These are phyloP conservation scores for Anguilla megastoma DNA, from an alignment of 2,797 vertebrate species.

Conservation along the genomic window DNA sequence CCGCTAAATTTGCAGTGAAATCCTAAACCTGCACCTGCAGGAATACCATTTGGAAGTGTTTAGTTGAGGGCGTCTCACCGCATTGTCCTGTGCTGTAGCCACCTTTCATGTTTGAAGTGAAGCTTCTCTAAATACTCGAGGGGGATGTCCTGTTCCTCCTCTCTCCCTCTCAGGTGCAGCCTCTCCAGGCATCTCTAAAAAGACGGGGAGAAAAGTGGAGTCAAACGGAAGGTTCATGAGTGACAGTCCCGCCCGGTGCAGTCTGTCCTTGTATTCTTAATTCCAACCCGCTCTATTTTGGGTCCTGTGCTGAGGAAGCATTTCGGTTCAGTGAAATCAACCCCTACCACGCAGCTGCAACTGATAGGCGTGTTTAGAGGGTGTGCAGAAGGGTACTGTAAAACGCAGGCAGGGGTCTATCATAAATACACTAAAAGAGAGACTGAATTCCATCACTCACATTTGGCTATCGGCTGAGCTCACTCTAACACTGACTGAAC, in stretches of 20 bases:
- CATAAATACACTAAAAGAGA: not conserved
- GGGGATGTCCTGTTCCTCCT: slow-evolving; percentile 88
- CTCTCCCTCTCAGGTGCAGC: slow-evolving; percentile 81
- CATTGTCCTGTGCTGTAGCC: slow-evolving; percentile 87
- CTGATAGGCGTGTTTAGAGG: not conserved
- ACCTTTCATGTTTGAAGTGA: slow-evolving; percentile 90
- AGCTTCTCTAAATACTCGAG: slow-evolving; percentile 92
- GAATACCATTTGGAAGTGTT: not conserved
- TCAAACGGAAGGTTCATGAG: not conserved
- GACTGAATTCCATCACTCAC: not conserved
- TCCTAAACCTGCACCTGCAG: not conserved
- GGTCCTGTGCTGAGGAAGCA: not conserved
- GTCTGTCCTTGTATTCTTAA: not conserved
- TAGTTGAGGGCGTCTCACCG: slow-evolving; percentile 64
- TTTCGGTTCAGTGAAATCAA: not conserved
- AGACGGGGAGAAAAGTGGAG: not conserved
- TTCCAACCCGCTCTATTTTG: not conserved
- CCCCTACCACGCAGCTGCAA: not conserved
- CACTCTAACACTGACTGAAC: not conserved
- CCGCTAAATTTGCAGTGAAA: not conserved
- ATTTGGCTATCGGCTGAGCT: not conserved
- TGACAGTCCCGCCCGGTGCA: not conserved
- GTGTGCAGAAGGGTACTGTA: not conserved
- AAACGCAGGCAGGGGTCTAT: not conserved
- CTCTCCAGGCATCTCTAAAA: slow-evolving; percentile 84